Base-by-base conservation (phyloP, 2,888 invertebrate genomes). In the Callimorpha dominula region DNA sequence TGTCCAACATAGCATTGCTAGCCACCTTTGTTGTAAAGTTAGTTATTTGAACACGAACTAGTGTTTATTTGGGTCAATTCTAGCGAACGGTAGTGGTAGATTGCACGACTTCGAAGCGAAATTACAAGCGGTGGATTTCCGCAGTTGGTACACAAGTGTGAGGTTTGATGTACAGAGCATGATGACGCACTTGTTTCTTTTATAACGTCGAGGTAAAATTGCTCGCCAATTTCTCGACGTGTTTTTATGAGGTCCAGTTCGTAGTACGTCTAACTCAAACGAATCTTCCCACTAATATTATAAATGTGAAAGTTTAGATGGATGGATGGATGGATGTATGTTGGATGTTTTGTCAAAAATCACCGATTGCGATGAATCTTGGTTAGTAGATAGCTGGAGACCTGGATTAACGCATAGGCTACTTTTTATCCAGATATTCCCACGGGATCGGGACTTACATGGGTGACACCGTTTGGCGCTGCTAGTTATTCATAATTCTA, bases 11-110 rank as follows among this genome's bases (percentile, higher is more conserved):
- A 76, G 78, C 68, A 31, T 46, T 1, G 31, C 76, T 64, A 70
- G 46, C 43, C 67, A 76, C 78, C 77, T 81, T 78, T 79, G 78
- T 81, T 67, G 65, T 76, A 54, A 70, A 79, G 78, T 76, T 72
- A 77, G 81, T 82, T 81, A 85, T 80, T 81, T 79, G 85, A 78
- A 81, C 70, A 65, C 76, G 63, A 80, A 76, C 83, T 81, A 65
- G 75, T 88, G 84, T 88, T 88, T 89, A 89, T 89, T 89, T 89
- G 87, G 90, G 89, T 88, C 88, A 88, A 82, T 86, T 83, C 84
- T 78, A 85, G 80, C 82, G 80, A 79, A 79, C 76, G 75, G 82
- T 52, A 66, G 66, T 70, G 57, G 76, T 67, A 71, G 54, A 66
- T 77, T 85, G 71, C 66, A 71, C 64, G 72, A 83, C 85, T 88